Conservation (phyloP, 1,140 invertebrate genomes). For the Habropoda laboriosa region DNA sequence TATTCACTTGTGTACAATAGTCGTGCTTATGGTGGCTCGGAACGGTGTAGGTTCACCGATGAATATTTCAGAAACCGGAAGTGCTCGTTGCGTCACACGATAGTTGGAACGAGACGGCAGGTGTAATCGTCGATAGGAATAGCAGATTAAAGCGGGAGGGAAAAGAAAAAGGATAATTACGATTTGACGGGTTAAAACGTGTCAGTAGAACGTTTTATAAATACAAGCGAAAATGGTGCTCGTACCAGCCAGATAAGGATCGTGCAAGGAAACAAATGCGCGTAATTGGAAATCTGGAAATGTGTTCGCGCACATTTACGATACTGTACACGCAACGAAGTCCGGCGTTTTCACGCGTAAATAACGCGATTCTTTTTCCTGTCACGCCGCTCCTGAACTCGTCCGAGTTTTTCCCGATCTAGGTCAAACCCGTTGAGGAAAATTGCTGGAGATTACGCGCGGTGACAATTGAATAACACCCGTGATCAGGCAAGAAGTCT, state of each 20-base stretch:
- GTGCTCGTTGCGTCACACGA: slow-evolving; percentile 2
- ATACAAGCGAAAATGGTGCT: background rate
- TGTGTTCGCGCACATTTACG: background rate
- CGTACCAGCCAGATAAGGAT: slow-evolving; percentile 25
- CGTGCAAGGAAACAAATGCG: background rate
- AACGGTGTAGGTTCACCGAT: too few species aligned
- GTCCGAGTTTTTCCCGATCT: slow-evolving; percentile 17
- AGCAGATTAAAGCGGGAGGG: background rate
- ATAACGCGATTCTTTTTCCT: background rate
- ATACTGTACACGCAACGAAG: background rate
- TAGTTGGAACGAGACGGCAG: background rate
- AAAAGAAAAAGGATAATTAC: background rate
- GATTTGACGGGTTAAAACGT: background rate
- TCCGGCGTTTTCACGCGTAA: background rate
- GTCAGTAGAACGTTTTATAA: background rate
- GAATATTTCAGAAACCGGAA: background rate
- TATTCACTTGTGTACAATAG: background rate
- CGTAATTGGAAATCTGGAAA: background rate
- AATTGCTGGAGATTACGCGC: slow-evolving; percentile 24
- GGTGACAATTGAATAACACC: slow-evolving; percentile 24
- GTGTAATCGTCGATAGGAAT: background rate
- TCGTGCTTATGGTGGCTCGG: too few species aligned
- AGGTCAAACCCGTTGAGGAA: slow-evolving; percentile 26
- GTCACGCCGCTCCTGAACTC: background rate
- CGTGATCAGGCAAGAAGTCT: background rate